These are phyloP conservation scores for Callimorpha dominula DNA, from an alignment of 2,888 invertebrate genomes.

Conservation along the genomic window DNA sequence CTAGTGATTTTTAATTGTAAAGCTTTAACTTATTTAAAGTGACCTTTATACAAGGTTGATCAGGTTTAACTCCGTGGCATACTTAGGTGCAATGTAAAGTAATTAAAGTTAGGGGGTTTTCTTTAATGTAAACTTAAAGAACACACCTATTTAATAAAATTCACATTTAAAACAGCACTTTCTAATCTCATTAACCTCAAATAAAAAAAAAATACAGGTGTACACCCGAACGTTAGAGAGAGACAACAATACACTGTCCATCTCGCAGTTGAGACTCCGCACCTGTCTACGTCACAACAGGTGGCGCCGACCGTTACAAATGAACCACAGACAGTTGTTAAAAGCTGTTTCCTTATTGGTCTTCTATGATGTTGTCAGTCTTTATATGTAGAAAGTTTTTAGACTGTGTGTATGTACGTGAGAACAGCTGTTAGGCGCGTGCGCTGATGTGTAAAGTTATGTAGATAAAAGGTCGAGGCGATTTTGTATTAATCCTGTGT, in stretches of 20 bases:
- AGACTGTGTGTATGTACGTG: conserved; percentile 24
- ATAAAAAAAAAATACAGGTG: conserved; percentile 33
- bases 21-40: too few relatives aligned
- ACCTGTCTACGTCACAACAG: conserved; percentile 73
- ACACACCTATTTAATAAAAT: too few relatives aligned
- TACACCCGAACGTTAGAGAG: conserved; percentile 24
- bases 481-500: conserved; percentile 27
- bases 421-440: conserved; percentile 66
- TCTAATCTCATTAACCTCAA: not conserved
- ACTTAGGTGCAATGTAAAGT: too few relatives aligned
- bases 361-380: conserved; percentile 6
- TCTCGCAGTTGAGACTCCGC: conserved; percentile 41
- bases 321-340: conserved; percentile 50
- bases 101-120: too few relatives aligned
- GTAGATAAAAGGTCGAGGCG: conserved; percentile 24
- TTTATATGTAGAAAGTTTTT: conserved; percentile 4
- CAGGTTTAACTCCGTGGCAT: too few relatives aligned
- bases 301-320: conserved; percentile 63
- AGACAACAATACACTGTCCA: conserved; percentile 37
- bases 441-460: conserved; percentile 60
- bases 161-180: not conserved
- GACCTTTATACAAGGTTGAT: too few relatives aligned
- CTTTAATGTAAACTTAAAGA: too few relatives aligned
- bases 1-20: too few relatives aligned
- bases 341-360: not conserved